Evolutionary conservation across 2,797 vertebrate species (phyloP).

Genomic region (Sardinella longiceps): DNA sequence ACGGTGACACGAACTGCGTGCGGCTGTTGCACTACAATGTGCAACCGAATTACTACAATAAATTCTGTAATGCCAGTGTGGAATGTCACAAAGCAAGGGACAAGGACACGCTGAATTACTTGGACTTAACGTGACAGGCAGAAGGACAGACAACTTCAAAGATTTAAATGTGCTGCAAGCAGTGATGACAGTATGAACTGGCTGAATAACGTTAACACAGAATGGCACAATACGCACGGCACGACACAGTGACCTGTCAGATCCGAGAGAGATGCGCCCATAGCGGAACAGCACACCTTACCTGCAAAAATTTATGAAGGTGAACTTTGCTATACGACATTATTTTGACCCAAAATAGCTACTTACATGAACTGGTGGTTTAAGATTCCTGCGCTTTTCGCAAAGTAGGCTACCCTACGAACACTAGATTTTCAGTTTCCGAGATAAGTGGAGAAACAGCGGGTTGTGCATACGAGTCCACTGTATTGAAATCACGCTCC

Average conservation of each 20-base stretch:
- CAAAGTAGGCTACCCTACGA: not conserved
- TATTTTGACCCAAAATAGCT: not conserved
- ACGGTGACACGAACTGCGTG: not conserved
- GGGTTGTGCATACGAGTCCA: not conserved
- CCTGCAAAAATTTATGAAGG: not conserved
- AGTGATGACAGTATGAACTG: not conserved
- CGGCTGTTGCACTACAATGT: not conserved
- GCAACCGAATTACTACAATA: not conserved
- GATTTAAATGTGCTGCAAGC: not conserved
- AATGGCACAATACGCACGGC: not conserved
- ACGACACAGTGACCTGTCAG: not conserved
- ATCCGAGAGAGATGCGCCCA: not conserved
- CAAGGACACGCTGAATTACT: not conserved
- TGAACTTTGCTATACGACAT: not conserved
- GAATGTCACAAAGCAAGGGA: slow-evolving; percentile 1
- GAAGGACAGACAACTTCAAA: not conserved
- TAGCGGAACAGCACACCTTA: not conserved
- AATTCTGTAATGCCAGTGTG: not conserved
- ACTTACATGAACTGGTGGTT: slow-evolving; percentile 11
- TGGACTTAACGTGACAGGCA: not conserved
- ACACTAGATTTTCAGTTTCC: not conserved
- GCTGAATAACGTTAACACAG: not conserved
- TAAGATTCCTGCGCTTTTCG: not conserved
- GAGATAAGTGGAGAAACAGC: not conserved
- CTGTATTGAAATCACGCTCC: slow-evolving; percentile 1